Conservation (phyloP, 2,888 invertebrate genomes). For the Eupithecia pulchellata region DNA sequence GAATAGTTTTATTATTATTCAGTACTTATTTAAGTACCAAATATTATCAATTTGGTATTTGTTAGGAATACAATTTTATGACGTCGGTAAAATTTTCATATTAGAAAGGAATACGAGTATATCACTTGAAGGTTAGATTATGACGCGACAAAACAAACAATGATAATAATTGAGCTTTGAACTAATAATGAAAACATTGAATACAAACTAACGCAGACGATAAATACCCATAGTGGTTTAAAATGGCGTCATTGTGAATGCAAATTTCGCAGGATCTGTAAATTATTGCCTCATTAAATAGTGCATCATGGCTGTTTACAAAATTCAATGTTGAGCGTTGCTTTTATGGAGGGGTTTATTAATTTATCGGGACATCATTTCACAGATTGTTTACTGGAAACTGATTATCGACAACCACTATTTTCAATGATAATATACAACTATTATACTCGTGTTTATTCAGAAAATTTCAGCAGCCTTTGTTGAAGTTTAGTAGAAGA, state of each 20-base stretch:
- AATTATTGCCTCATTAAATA: conserved; percentile 55
- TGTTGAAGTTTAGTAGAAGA: neutral
- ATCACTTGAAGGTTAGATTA: too few relatives aligned
- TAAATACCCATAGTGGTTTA: conserved; percentile 33
- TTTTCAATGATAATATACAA: neutral
- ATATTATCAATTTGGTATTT: too few relatives aligned
- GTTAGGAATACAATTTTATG: too few relatives aligned
- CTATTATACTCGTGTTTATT: neutral
- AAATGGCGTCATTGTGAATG: conserved; percentile 55
- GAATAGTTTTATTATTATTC: too few relatives aligned
- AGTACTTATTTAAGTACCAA: too few relatives aligned
- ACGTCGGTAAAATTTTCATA: too few relatives aligned
- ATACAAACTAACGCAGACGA: conserved; percentile 3
- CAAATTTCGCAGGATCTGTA: conserved; percentile 54
- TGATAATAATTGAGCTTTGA: neutral
- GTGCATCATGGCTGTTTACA: conserved; percentile 49
- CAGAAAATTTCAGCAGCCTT: neutral
- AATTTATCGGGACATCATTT: conserved; percentile 19
- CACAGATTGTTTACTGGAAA: conserved; percentile 2
- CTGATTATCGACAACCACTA: neutral
- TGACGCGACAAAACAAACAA: too few relatives aligned
- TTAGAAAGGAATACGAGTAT: too few relatives aligned
- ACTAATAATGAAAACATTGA: neutral
- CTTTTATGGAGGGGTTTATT: conserved; percentile 49
- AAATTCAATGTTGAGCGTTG: conserved; percentile 52